Percentiles rank a stretch among this genome's conserved stretches.
Conservation (phyloP, 2,113 vertebrate genomes). For the Enhydra lutris region DNA sequence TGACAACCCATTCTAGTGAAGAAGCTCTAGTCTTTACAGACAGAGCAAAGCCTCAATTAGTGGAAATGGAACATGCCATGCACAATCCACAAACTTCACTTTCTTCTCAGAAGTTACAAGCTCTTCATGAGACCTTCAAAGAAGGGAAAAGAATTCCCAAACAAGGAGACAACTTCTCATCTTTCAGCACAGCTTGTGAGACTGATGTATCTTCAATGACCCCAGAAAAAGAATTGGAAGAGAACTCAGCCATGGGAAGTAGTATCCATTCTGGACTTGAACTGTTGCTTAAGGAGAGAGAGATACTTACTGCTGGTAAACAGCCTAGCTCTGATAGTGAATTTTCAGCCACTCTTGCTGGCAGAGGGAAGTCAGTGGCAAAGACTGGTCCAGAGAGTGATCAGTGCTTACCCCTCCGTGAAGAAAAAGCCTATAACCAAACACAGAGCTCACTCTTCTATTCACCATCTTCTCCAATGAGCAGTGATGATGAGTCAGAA, state of each 20-base stretch:
- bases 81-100: constrained; percentile 36
- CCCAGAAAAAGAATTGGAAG: constrained; percentile 65
- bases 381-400: constrained; percentile 79
- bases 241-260: constrained; percentile 55
- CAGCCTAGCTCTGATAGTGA: constrained; percentile 74
- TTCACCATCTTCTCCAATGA: constrained; percentile 88
- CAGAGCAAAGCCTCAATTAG: constrained; percentile 21
- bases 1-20: constrained; percentile 34
- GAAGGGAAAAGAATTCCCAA: constrained; percentile 46
- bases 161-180: constrained; percentile 55
- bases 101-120: constrained; percentile 51
- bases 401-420: constrained; percentile 58
- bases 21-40: constrained; percentile 37
- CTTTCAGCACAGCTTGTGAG: constrained; percentile 58
- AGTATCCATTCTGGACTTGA: constrained; percentile 59
- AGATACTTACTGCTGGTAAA: constrained; percentile 33
- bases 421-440: constrained; percentile 45
- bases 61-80: constrained; percentile 51
- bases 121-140: constrained; percentile 27
- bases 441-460: constrained; percentile 78
- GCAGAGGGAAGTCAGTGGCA: constrained; percentile 70
- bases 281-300: constrained; percentile 52
- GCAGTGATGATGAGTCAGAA: constrained; percentile 90
- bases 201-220: constrained; percentile 64
- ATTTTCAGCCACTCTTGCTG: constrained; percentile 41